phyloP scores from a whole-genome alignment of 1,140 invertebrate species.

The Piezodorus guildinii region DNA sequence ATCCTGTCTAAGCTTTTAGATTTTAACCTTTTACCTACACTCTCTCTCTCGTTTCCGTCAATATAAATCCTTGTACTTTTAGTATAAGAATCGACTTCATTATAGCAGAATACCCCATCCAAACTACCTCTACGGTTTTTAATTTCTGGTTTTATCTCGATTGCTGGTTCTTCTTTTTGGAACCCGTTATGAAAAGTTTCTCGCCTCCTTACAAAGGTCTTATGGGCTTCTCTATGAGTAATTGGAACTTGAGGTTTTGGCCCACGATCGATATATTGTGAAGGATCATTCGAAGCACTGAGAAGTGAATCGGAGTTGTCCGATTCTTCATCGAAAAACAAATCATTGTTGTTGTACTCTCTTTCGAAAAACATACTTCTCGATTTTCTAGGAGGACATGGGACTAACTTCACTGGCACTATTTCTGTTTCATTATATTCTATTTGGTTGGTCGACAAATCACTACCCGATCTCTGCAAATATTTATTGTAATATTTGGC shows the following conservation, averaged over 20 bases:
- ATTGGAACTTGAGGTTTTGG: neutral
- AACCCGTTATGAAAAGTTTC: conserved; percentile 24
- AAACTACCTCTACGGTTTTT: conserved; percentile 28
- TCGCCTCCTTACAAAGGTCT: conserved; percentile 11
- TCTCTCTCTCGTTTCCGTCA: conserved; percentile 25
- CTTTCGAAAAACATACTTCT: conserved; percentile 40
- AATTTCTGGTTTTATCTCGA: conserved; percentile 22
- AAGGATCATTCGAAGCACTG: conserved; percentile 43
- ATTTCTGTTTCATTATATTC: conserved; percentile 41
- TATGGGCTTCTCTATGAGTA: neutral
- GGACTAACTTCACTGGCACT: conserved; percentile 47
- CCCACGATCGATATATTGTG: neutral
- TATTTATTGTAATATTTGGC: conserved; percentile 26
- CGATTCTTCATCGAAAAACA: conserved; percentile 51
- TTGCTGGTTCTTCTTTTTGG: neutral
- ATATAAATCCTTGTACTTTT: conserved; percentile 27
- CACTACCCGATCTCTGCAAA: conserved; percentile 19
- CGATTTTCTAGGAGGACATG: conserved; percentile 44
- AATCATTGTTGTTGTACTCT: conserved; percentile 32
- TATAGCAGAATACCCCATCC: conserved; percentile 27
- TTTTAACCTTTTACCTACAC: conserved; percentile 36
- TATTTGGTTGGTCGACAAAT: neutral
- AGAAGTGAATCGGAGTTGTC: conserved; percentile 57
- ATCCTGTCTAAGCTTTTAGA: conserved; percentile 67
- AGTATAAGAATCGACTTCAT: conserved; percentile 13